These are phyloP conservation scores for Acleris laterana DNA, from an alignment of 2,888 invertebrate species.

Conservation along the genomic window DNA sequence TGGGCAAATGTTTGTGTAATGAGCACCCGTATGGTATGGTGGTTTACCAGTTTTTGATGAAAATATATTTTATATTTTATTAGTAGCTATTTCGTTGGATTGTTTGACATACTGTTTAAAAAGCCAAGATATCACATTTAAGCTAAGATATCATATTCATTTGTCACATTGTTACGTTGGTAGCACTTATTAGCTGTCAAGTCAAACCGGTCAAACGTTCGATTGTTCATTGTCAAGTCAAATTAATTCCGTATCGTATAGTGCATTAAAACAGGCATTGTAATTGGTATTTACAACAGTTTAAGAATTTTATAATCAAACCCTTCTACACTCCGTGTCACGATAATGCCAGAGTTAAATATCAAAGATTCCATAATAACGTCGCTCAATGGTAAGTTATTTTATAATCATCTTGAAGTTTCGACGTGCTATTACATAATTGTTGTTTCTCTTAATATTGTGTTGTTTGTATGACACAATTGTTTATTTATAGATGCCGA, in stretches of 20 bases:
- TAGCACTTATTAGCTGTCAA: conserved; percentile 25
- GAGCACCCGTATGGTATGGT: no score
- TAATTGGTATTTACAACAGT: conserved; percentile 3
- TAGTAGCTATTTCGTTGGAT: neutral
- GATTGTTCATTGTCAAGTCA: conserved; percentile 12
- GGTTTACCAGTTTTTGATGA: no score
- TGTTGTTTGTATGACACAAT: conserved; percentile 67
- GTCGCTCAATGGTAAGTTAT: conserved; percentile 66
- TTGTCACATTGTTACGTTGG: conserved; percentile 28
- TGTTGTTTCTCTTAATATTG: conserved; percentile 62
- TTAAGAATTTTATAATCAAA: neutral
- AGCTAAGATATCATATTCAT: no score
- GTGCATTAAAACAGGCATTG: neutral
- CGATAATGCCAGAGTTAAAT: conserved; percentile 68
- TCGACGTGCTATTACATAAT: conserved; percentile 71
- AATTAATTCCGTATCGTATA: neutral
- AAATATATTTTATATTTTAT: no score
- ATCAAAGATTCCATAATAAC: conserved; percentile 70
- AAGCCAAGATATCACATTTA: neutral
- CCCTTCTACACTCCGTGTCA: neutral
- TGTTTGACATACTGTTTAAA: conserved; percentile 1
- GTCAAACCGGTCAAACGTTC: conserved; percentile 28
- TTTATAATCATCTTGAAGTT: conserved; percentile 38
- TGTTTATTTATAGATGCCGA: conserved; percentile 77
- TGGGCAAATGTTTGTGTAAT: no score